A percentile compares a stretch with the other conserved stretches of the same genome.
These are phyloP conservation scores for Drosophila demipolita DNA, from an alignment of 2,888 invertebrate genomes.

Conservation along the genomic window DNA sequence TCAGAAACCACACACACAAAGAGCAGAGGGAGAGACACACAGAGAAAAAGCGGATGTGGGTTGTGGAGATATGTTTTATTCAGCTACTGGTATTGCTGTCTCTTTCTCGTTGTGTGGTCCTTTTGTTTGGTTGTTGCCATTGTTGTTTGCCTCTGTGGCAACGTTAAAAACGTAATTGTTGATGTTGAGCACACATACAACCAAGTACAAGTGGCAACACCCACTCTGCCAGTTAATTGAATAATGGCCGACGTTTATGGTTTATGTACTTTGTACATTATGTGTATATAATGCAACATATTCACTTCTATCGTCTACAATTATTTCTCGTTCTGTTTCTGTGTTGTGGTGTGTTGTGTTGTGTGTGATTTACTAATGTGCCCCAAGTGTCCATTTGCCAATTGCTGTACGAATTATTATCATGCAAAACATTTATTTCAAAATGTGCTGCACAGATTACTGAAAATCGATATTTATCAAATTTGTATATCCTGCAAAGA, in stretches of 20 bases:
- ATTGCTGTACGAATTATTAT: constrained; percentile 19
- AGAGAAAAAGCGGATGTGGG: neutral
- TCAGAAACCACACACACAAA: constrained; percentile 48
- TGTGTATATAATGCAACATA: neutral
- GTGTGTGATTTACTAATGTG: constrained; percentile 53
- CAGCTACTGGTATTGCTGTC: neutral
- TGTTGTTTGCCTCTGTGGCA: constrained; percentile 41
- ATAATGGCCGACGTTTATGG: constrained; percentile 74
- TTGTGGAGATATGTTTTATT: neutral
- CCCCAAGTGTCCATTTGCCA: constrained; percentile 47
- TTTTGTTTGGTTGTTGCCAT: constrained; percentile 48
- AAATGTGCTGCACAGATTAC: constrained; percentile 2
- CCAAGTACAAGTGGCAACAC: constrained; percentile 35
- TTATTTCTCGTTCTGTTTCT: constrained; percentile 5
- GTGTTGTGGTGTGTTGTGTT: constrained; percentile 25
- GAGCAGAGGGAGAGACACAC: neutral
- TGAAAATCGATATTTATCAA: constrained; percentile 1
- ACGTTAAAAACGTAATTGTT: constrained; percentile 72
- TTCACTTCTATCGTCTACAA: neutral
- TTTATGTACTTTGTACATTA: constrained; percentile 52
- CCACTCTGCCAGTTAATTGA: constrained; percentile 70
- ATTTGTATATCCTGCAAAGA: neutral
- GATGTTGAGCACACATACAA: constrained; percentile 38
- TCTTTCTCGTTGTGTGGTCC: neutral
- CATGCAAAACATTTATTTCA: neutral